Evolutionary conservation across 2,113 vertebrate species (phyloP).

Genomic region (Cyphomyrus plagiostoma): DNA sequence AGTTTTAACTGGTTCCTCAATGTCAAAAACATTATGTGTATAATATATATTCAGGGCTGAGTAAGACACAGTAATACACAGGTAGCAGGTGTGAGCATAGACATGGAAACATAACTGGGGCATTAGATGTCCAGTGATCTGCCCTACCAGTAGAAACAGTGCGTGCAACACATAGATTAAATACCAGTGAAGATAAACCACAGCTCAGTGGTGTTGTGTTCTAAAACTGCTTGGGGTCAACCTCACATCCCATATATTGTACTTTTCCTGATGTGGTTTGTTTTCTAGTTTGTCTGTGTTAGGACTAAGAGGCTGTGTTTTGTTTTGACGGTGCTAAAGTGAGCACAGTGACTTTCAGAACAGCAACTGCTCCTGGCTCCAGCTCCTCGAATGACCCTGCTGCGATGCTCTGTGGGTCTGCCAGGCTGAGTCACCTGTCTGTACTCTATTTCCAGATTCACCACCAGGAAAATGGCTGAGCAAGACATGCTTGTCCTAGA

Average conservation of each 20-base stretch:
- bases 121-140: neutral
- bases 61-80: neutral
- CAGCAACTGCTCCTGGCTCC: neutral
- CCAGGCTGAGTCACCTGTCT: neutral
- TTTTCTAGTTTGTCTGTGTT: neutral
- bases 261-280: neutral
- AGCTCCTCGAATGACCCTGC: neutral
- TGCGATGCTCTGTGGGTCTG: neutral
- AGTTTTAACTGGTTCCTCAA: neutral
- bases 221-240: neutral
- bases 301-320: neutral
- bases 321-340: neutral
- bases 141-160: neutral
- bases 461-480: neutral
- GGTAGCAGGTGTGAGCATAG: neutral
- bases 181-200: neutral
- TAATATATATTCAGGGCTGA: neutral
- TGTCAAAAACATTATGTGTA: neutral
- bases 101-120: neutral
- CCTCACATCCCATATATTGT: neutral
- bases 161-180: neutral
- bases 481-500: neutral
- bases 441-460: slow-evolving; percentile 6
- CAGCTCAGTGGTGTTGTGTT: neutral
- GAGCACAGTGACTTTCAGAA: neutral